These are phyloP conservation scores for Chelonus formosanus DNA, from an alignment of 2,888 invertebrate species.

Conservation along the genomic window DNA sequence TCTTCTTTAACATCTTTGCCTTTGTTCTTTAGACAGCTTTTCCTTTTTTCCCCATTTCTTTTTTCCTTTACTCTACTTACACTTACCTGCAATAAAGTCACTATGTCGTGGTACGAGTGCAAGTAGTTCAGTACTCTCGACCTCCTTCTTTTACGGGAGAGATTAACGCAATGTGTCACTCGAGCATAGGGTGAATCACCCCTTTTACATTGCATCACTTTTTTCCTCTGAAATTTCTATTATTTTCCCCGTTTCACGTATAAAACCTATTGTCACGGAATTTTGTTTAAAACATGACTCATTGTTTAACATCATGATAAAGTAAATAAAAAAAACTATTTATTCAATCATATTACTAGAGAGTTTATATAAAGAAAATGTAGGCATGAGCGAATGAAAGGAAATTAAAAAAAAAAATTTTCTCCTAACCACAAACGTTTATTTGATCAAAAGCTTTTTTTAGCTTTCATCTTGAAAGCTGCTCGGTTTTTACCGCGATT, in stretches of 20 bases:
- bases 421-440: slow-evolving; percentile 1
- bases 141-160: slow-evolving; percentile 46
- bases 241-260: slow-evolving; percentile 14
- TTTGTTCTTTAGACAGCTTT: slow-evolving; percentile 22
- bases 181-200: slow-evolving; percentile 17
- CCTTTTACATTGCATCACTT: slow-evolving; percentile 25
- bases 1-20: slow-evolving; percentile 1
- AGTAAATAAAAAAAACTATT: slow-evolving; percentile 12
- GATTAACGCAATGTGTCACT: slow-evolving; percentile 49
- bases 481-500: slow-evolving; percentile 22
- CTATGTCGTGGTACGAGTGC: slow-evolving; percentile 11
- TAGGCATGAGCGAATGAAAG: not conserved
- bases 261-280: too few relatives aligned
- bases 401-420: slow-evolving; percentile 9
- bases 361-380: slow-evolving; percentile 3
- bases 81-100: slow-evolving; percentile 15
- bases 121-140: slow-evolving; percentile 42
- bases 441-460: slow-evolving; percentile 18
- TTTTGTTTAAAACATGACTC: too few relatives aligned
- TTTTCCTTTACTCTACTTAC: slow-evolving; percentile 11
- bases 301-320: too few relatives aligned
- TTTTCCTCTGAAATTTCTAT: slow-evolving; percentile 12
- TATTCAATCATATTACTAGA: slow-evolving; percentile 26
- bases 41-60: slow-evolving; percentile 13
- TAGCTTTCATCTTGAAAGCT: slow-evolving; percentile 35